phyloP scores from a whole-genome alignment of 2,113 vertebrate species.

The Phocoena phocoena region DNA sequence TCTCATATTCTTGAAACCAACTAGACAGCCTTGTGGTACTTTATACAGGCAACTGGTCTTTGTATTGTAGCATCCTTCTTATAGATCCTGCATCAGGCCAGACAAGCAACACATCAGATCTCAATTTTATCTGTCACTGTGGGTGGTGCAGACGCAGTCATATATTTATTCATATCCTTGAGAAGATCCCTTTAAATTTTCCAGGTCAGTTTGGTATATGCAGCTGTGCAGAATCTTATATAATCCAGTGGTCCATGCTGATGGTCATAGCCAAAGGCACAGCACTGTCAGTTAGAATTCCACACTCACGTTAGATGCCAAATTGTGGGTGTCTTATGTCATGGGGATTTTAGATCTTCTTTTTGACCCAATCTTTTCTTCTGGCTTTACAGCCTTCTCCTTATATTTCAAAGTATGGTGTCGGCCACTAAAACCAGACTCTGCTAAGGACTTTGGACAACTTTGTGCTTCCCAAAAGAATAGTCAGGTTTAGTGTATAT shows the following conservation, averaged over 20 bases:
- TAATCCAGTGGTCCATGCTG: neutral
- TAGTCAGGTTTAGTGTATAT: neutral
- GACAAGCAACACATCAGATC: neutral
- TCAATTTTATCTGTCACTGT: slow-evolving; percentile 13
- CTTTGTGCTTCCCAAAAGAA: neutral
- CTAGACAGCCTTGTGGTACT: neutral
- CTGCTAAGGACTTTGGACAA: neutral
- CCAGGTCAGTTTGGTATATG: neutral
- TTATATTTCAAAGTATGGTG: slow-evolving; percentile 22
- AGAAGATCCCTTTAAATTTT: neutral
- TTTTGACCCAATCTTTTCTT: neutral
- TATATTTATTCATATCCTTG: slow-evolving; percentile 18
- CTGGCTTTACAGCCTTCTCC: slow-evolving; percentile 12
- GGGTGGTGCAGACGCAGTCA: neutral
- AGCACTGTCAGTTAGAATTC: slow-evolving; percentile 35
- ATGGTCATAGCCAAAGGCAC: slow-evolving; percentile 25
- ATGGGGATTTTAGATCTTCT: slow-evolving; percentile 34
- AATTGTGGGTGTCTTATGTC: slow-evolving; percentile 38
- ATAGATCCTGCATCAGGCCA: neutral
- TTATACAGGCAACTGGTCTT: neutral
- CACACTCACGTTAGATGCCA: neutral
- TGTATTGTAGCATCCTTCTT: neutral
- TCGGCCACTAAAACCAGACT: neutral
- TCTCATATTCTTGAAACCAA: neutral
- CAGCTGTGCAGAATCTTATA: slow-evolving; percentile 7